phyloP scores from a whole-genome alignment of 53 echinoderm and acorn worm species.

The Hippasteria phrygiana region DNA sequence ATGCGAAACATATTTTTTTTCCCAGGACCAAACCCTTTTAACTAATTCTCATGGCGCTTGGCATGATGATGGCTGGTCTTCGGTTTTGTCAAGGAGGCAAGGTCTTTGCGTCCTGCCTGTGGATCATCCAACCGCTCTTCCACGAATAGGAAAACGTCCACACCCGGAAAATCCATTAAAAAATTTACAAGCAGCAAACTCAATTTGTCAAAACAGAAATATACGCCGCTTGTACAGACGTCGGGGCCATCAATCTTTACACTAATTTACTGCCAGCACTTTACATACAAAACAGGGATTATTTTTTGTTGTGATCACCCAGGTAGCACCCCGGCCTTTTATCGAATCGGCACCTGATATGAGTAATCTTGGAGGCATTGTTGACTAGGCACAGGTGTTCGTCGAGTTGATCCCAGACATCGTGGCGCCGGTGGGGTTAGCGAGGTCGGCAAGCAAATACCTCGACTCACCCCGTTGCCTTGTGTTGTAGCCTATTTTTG shows the following conservation, averaged over 20 bases:
- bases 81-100: too few species aligned
- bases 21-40: not conserved
- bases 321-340: constrained; percentile 34
- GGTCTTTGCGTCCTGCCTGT: not conserved
- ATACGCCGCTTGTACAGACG: not conserved
- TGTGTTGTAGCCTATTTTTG: not conserved
- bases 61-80: not conserved
- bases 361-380: constrained; percentile 51
- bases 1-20: constrained; percentile 21
- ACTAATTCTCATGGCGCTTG: not conserved
- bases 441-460: constrained; percentile 40
- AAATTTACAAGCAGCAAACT: constrained; percentile 10
- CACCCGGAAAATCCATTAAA: constrained; percentile 11
- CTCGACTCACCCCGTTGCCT: constrained; percentile 28
- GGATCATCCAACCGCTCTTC: not conserved
- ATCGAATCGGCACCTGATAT: constrained; percentile 31
- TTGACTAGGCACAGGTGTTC: constrained; percentile 61
- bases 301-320: constrained; percentile 31
- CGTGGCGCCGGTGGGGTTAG: constrained; percentile 48
- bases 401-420: constrained; percentile 7
- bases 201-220: constrained; percentile 16
- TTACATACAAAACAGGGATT: constrained; percentile 29
- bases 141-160: not conserved
- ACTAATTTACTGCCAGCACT: constrained; percentile 23
- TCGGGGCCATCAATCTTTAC: constrained; percentile 45